A percentile compares a stretch with the other conserved stretches of the same genome.
Evolutionary conservation across 2,113 vertebrate genomes (phyloP).

Genomic region (Eulemur rufifrons): DNA sequence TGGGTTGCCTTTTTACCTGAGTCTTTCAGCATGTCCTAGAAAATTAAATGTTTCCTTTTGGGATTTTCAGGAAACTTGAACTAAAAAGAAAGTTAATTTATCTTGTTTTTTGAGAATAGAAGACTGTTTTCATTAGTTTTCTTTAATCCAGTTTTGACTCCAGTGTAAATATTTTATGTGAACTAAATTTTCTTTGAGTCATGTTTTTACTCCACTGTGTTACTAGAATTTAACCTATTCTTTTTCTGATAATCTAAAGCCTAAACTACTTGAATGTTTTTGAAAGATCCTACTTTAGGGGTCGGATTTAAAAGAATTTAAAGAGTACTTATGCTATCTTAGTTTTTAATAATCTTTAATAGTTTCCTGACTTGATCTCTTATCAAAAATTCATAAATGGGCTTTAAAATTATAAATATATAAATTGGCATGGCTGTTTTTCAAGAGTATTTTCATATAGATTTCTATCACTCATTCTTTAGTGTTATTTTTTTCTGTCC

Average conservation of each 20-base stretch:
- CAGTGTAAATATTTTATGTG: constrained; percentile 35
- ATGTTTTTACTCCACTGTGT: background rate
- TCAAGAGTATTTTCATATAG: background rate
- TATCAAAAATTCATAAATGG: background rate
- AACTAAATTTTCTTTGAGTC: constrained; percentile 27
- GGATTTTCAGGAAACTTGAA: constrained; percentile 53
- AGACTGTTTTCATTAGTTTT: constrained; percentile 50
- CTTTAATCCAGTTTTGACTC: constrained; percentile 43
- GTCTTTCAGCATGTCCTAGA: constrained; percentile 49
- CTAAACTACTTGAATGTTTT: constrained; percentile 33
- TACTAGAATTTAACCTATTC: background rate
- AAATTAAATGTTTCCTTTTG: constrained; percentile 69
- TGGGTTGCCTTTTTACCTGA: constrained; percentile 39
- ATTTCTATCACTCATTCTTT: background rate
- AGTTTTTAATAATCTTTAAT: constrained; percentile 17
- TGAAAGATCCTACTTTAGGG: background rate
- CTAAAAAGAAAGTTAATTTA: constrained; percentile 43
- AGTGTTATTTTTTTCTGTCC: background rate
- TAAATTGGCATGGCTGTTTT: background rate
- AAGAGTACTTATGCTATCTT: background rate
- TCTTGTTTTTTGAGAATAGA: background rate
- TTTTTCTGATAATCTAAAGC: background rate
- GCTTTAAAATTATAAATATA: constrained; percentile 29
- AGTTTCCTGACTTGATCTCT: background rate
- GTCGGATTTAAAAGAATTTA: constrained; percentile 7